phyloP scores from a whole-genome alignment of 2,113 vertebrate genomes.

The Delphinapterus leucas region DNA sequence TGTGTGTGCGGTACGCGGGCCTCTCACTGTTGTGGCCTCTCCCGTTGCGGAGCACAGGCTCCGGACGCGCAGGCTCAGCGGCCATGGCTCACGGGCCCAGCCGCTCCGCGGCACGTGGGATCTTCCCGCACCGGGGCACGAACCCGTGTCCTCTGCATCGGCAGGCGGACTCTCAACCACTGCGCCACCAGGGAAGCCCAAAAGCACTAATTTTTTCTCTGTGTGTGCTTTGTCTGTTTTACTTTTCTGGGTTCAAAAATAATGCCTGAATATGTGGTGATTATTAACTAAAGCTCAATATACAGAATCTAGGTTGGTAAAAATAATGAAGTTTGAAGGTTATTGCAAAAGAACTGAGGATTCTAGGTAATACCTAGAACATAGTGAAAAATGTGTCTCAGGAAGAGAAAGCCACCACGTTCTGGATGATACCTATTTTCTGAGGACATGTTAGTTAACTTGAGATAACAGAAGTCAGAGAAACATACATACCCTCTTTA shows the following conservation, averaged over 20 bases:
- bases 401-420: background rate
- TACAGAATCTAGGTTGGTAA: background rate
- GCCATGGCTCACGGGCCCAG: no score
- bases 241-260: background rate
- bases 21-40: no score
- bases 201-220: background rate
- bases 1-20: no score
- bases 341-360: background rate
- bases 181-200: background rate
- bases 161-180: no score
- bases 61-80: no score
- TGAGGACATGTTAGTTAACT: conserved; percentile 26
- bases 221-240: background rate
- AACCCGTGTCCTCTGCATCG: no score
- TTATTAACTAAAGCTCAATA: background rate
- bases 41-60: no score
- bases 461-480: conserved; percentile 25
- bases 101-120: no score
- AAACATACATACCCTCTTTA: conserved; percentile 33
- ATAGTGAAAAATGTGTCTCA: background rate
- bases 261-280: background rate
- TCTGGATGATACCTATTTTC: conserved; percentile 38
- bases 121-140: no score
- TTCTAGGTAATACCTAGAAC: background rate
- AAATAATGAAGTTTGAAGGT: background rate